phyloP scores from a whole-genome alignment of 1,140 invertebrate species.

The Eulimnadia texana region DNA sequence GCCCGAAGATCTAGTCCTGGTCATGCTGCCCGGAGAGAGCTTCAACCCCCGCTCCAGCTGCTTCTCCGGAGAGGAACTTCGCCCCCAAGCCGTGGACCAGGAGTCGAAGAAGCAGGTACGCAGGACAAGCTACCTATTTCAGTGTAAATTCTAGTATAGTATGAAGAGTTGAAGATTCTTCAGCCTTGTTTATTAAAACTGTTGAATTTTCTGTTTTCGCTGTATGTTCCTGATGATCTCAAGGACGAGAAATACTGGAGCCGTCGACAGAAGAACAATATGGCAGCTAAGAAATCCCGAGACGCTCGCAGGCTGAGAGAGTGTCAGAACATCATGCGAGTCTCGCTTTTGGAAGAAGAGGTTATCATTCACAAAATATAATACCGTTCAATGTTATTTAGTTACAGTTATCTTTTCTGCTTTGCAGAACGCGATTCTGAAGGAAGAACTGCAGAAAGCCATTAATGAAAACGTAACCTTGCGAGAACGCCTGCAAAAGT shows the following conservation, averaged over 20 bases:
- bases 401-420: slow-evolving; percentile 7
- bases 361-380: too few relatives aligned
- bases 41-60: slow-evolving; percentile 52
- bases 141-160: too few relatives aligned
- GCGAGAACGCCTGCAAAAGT: slow-evolving; percentile 50
- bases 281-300: slow-evolving; percentile 89
- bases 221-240: slow-evolving; percentile 90
- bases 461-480: slow-evolving; percentile 80
- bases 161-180: background rate
- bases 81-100: slow-evolving; percentile 94
- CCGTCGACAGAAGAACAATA: slow-evolving; percentile 90
- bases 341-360: slow-evolving; percentile 89
- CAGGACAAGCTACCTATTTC: too few relatives aligned
- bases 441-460: slow-evolving; percentile 69
- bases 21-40: slow-evolving; percentile 20
- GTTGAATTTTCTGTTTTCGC: slow-evolving; percentile 26
- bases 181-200: background rate
- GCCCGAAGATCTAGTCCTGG: slow-evolving; percentile 27
- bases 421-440: slow-evolving; percentile 59
- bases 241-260: slow-evolving; percentile 98
- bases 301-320: slow-evolving; percentile 92
- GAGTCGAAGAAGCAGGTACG: slow-evolving; percentile 91
- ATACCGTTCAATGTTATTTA: slow-evolving; percentile 5
- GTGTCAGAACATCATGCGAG: slow-evolving; percentile 90
- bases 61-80: slow-evolving; percentile 90